Percentiles rank a stretch among this genome's conserved stretches.
Conservation (phyloP, 2,113 vertebrate genomes). For the Oceanites oceanicus region DNA sequence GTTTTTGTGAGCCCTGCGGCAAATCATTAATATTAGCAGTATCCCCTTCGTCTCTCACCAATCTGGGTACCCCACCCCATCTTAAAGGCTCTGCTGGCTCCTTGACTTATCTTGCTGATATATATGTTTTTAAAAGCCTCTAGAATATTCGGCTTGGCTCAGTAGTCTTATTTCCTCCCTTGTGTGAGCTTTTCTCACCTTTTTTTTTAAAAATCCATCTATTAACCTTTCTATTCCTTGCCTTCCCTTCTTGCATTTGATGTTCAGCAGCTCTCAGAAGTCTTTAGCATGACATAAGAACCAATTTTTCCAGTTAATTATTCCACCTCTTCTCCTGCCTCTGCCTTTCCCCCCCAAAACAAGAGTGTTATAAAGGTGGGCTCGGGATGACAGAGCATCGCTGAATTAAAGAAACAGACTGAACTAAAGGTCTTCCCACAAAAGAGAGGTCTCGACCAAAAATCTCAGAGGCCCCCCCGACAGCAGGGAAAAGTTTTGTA, state of each 20-base stretch:
- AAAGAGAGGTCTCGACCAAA: not conserved
- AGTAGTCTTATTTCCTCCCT: not conserved
- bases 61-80: not conserved
- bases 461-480: not conserved
- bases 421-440: not conserved
- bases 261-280: not conserved
- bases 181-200: not conserved
- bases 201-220: not conserved
- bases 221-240: slow-evolving; percentile 37
- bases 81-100: not conserved
- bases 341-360: not conserved
- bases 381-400: not conserved
- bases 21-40: slow-evolving; percentile 49
- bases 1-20: slow-evolving; percentile 51
- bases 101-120: not conserved
- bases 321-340: slow-evolving; percentile 10
- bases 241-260: not conserved
- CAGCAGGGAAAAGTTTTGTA: not conserved
- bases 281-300: slow-evolving; percentile 42
- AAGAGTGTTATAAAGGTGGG: not conserved
- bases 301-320: slow-evolving; percentile 53
- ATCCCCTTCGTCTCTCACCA: slow-evolving; percentile 14
- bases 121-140: not conserved
- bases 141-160: not conserved
- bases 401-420: not conserved